Evolutionary conservation across 2,888 invertebrate species (phyloP).

Genomic region (Octodonta nipae): DNA sequence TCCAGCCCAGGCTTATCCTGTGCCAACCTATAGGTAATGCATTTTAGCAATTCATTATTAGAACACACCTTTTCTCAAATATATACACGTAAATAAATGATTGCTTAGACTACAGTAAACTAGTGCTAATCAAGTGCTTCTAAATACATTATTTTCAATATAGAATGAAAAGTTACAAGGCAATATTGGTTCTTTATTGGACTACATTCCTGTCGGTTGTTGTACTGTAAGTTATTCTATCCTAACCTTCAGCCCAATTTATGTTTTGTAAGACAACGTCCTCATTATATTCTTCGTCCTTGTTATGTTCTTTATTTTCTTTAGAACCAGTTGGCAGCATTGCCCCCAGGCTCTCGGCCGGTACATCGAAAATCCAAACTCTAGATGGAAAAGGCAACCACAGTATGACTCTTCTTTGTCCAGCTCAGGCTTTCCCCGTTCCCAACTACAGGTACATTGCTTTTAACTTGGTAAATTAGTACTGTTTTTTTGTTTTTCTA

Average conservation of each 20-base stretch:
- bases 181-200: no score
- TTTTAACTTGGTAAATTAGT: constrained; percentile 1
- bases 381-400: constrained; percentile 20
- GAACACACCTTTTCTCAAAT: no score
- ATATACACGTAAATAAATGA: no score
- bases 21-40: constrained; percentile 46
- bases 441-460: constrained; percentile 51
- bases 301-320: constrained; percentile 4
- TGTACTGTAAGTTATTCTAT: no score
- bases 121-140: no score
- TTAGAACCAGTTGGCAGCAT: constrained; percentile 67
- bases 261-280: no score
- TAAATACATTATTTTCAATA: no score
- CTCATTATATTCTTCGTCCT: background rate
- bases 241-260: no score
- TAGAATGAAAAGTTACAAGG: no score
- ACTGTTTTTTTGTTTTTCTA: constrained; percentile 22
- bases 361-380: constrained; percentile 25
- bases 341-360: constrained; percentile 45
- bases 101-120: no score
- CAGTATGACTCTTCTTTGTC: constrained; percentile 46
- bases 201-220: no score
- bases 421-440: constrained; percentile 56
- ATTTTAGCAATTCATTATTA: no score
- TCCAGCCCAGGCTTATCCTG: constrained; percentile 54